phyloP scores from a whole-genome alignment of 2,113 vertebrate species.

The Henicopernis longicauda region DNA sequence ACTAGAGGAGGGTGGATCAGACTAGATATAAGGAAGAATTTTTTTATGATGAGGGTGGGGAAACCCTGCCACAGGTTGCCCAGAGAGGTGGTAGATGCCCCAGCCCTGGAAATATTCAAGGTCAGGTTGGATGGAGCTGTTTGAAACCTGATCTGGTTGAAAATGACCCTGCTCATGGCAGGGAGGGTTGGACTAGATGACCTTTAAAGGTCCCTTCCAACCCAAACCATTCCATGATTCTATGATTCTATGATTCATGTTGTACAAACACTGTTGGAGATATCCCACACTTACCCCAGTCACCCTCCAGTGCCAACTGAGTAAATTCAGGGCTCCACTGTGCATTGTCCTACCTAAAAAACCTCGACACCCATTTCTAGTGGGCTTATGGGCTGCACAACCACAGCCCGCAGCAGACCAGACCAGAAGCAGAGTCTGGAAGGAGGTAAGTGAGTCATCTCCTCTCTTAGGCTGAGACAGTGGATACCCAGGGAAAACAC shows the following conservation, averaged over 20 bases:
- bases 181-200: no score
- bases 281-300: background rate
- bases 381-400: background rate
- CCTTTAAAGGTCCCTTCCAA: background rate
- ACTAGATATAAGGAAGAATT: background rate
- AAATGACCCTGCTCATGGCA: background rate
- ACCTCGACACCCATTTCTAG: background rate
- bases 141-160: background rate
- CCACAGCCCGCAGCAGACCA: background rate
- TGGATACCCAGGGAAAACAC: background rate
- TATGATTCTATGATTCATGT: background rate
- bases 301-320: background rate
- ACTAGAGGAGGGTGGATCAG: background rate
- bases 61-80: background rate
- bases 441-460: accelerated
- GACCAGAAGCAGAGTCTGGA: background rate
- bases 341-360: background rate
- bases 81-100: background rate
- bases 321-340: background rate
- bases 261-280: background rate
- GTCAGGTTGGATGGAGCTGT: background rate
- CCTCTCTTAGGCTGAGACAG: background rate
- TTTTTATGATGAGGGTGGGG: background rate
- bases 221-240: background rate
- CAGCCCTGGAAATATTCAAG: background rate